These are phyloP conservation scores for Arizona elegans DNA, from an alignment of 2,113 vertebrate species.

Conservation along the genomic window DNA sequence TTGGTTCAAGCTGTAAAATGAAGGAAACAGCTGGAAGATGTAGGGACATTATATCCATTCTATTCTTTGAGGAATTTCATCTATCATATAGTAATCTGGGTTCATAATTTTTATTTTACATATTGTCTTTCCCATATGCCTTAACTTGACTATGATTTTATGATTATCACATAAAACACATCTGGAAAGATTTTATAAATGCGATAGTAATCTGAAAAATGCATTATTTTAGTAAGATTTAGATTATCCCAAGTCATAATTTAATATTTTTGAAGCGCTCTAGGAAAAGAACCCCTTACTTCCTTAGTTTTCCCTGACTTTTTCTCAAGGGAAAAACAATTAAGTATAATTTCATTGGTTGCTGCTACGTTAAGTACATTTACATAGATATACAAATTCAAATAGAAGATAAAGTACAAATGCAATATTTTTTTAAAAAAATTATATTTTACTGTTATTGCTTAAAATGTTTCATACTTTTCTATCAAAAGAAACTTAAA, in stretches of 20 bases:
- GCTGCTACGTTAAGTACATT: not conserved
- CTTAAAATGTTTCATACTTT: not conserved
- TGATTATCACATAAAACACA: not conserved
- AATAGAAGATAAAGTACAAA: not conserved
- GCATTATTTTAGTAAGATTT: not conserved
- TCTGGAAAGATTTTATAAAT: constrained; percentile 8
- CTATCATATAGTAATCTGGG: constrained; percentile 7
- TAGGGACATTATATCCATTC: not conserved
- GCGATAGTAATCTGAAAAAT: not conserved
- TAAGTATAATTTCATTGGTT: not conserved
- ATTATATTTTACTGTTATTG: not conserved
- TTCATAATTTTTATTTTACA: constrained; percentile 11
- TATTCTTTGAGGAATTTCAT: constrained; percentile 20
- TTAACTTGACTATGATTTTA: not conserved
- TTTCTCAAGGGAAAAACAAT: not conserved
- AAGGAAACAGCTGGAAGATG: constrained; percentile 28
- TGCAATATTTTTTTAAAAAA: not conserved
- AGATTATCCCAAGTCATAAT: not conserved
- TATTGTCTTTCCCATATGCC: not conserved
- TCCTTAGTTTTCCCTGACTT: not conserved
- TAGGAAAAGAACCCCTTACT: not conserved
- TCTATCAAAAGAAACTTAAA: not conserved
- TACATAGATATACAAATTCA: not conserved
- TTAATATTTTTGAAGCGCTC: not conserved
- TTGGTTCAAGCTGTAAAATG: not conserved